Conservation (phyloP, 1,140 invertebrate genomes). For the Tachypleus tridentatus region DNA sequence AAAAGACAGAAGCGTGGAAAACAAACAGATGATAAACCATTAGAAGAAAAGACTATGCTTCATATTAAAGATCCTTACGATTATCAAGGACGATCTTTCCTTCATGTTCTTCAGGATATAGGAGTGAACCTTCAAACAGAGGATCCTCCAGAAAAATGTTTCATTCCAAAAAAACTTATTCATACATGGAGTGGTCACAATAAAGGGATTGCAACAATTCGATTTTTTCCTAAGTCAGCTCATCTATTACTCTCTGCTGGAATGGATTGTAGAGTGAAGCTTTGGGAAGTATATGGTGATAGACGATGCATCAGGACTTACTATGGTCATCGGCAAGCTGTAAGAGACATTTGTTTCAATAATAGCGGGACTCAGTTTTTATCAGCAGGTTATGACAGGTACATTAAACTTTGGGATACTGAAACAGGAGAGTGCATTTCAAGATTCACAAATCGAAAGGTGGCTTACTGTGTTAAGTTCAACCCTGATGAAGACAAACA, state of each 20-base stretch:
- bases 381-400: constrained; percentile 74
- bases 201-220: constrained; percentile 90
- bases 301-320: constrained; percentile 90
- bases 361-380: constrained; percentile 86
- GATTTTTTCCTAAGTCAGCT: constrained; percentile 89
- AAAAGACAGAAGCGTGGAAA: constrained; percentile 78
- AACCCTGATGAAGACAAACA: constrained; percentile 96
- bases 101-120: constrained; percentile 88
- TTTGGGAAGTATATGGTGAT: constrained; percentile 98
- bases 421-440: constrained; percentile 86
- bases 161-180: constrained; percentile 91
- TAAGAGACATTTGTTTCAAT: constrained; percentile 92
- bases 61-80: constrained; percentile 91
- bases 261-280: constrained; percentile 94
- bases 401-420: constrained; percentile 98
- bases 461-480: constrained; percentile 96
- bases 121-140: constrained; percentile 90
- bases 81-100: constrained; percentile 91
- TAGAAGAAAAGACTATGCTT: constrained; percentile 89
- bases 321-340: constrained; percentile 91
- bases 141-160: constrained; percentile 86
- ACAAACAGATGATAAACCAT: constrained; percentile 61
- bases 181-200: constrained; percentile 95
- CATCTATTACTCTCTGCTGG: constrained; percentile 89
- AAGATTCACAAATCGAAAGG: constrained; percentile 87